Base-by-base conservation (phyloP, 2,888 invertebrate species). In the Dinocampus coccinellae region DNA sequence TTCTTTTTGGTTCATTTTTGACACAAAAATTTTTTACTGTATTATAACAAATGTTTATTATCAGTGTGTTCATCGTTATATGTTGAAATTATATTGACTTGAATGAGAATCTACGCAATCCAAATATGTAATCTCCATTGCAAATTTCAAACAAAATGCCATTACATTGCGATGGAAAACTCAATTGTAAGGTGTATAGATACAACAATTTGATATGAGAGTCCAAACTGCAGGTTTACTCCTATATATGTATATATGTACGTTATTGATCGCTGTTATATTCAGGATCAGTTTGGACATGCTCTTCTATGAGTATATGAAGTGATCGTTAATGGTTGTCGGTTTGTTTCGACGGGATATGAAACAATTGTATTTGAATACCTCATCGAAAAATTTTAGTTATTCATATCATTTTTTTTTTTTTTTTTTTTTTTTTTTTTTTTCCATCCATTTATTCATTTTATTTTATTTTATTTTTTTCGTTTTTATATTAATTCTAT, bases 51-150 rank as follows among this genome's bases (percentile, higher is more conserved):
- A 42, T 42, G 7, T 29, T 4, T 4, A 29, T 29, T 29, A 4
- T 4, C 3, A 29, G 3, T 26, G 13, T 26, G 26, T 29, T n/a
- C 6, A 6, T 34, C 62, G 26, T 20, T 61, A 66, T 33, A n/a
- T 16, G 39, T n/a, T 47, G 52, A 69, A 52, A 62, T 69, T 47
- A 34, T 69, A 61, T 62, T 62, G 62, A 20, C 29, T 69, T 55
- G 16, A 42, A 34, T 20, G 42, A 55, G 55, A 61, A 61, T 61
- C 33, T 29, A 66, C 65, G 36, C 60, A 26, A 52, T 39, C 66
- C 74, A 77, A 77, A 77, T 75, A 74, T 74, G 73, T 75, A 74
- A 78, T 77, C 70, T 75, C 75, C 75, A 76, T 78, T 78, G 77
- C 73, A 76, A 73, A 78, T 73, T 73, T 70, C 33, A 24, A 55